phyloP scores from a whole-genome alignment of 1,140 invertebrate genomes.

The Leptinotarsa lineolata region DNA sequence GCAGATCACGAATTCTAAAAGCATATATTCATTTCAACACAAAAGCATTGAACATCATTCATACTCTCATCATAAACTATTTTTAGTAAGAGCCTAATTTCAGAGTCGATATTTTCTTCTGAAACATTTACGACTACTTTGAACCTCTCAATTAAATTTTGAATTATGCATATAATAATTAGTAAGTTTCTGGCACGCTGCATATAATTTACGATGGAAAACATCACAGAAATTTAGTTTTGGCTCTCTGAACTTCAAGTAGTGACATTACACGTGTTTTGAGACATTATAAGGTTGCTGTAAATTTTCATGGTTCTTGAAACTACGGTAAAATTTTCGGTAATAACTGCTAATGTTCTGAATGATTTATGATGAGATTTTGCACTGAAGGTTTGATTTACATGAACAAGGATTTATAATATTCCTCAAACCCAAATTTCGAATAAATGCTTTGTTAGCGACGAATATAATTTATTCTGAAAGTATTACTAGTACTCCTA shows the following conservation, averaged over 20 bases:
- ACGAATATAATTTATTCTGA: too few relatives aligned
- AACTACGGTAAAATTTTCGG: conserved; percentile 7
- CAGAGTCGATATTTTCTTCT: conserved; percentile 25
- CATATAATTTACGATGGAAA: conserved; percentile 37
- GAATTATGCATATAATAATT: conserved; percentile 44
- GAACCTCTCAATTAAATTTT: conserved; percentile 44
- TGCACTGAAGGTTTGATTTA: too few relatives aligned
- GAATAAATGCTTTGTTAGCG: too few relatives aligned
- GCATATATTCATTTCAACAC: too few relatives aligned
- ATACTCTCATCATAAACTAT: conserved; percentile 28
- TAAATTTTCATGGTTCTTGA: not conserved
- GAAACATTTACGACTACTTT: conserved; percentile 45
- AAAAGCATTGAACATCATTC: too few relatives aligned
- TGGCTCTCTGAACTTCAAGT: conserved; percentile 25
- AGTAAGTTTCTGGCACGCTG: conserved; percentile 33
- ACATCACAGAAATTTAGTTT: conserved; percentile 43
- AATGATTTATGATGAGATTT: not conserved
- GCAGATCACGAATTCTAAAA: too few relatives aligned
- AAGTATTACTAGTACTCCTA: too few relatives aligned
- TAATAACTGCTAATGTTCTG: not conserved
- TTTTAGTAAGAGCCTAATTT: conserved; percentile 27
- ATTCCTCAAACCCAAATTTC: too few relatives aligned
- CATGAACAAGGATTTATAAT: too few relatives aligned
- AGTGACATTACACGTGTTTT: conserved; percentile 36
- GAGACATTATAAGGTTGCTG: conserved; percentile 28